These are phyloP conservation scores for Tetranychus piercei DNA, from an alignment of 2,888 invertebrate genomes.

Conservation along the genomic window DNA sequence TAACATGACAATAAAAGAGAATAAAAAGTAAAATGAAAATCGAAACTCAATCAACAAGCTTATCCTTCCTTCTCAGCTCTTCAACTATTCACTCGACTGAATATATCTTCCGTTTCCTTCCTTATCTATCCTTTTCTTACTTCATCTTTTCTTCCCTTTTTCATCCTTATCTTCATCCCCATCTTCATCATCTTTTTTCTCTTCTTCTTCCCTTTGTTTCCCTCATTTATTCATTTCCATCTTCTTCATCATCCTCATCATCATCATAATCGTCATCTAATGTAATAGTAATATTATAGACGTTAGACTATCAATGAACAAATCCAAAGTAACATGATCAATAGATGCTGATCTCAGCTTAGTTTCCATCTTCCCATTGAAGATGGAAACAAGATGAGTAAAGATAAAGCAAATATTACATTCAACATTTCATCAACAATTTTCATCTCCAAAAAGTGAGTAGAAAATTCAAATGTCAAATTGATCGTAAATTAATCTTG, in stretches of 20 bases:
- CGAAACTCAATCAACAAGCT: conserved; percentile 1
- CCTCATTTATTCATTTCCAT: background rate
- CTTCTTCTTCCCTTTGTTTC: background rate
- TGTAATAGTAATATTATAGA: background rate
- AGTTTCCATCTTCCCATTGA: background rate
- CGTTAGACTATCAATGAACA: background rate
- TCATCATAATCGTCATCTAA: background rate
- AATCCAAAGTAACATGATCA: background rate
- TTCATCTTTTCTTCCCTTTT: background rate
- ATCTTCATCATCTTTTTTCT: background rate
- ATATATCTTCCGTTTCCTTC: background rate
- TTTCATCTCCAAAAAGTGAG: no score
- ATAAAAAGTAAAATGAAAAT: background rate
- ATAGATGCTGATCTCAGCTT: background rate
- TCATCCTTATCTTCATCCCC: background rate
- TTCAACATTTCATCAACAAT: no score
- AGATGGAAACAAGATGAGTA: no score
- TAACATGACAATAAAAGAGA: no score
- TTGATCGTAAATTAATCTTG: no score
- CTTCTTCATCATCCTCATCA: background rate
- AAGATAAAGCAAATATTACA: no score
- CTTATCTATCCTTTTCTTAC: background rate
- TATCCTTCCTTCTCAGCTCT: background rate
- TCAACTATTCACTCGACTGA: background rate
- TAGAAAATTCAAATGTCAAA: no score